Base-by-base conservation (phyloP, 2,888 invertebrate genomes). In the Rhamnusium bicolor region DNA sequence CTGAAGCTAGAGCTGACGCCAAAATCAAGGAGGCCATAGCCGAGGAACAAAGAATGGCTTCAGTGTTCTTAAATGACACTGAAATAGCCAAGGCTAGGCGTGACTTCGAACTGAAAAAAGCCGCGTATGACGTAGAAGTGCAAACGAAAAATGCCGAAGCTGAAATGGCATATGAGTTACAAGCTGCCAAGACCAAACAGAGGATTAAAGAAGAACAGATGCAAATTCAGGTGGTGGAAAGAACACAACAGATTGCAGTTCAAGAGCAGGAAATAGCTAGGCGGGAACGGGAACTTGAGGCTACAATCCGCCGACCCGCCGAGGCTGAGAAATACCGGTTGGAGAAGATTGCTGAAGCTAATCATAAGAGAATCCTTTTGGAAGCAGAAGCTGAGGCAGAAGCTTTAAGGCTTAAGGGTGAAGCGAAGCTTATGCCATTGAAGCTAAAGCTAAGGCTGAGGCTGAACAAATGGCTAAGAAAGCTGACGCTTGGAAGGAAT, bases 381-480 rank as follows among this genome's bases (percentile, higher is more conserved):
- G 98, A 98, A 88, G 98, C 98, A 0, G 96, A 98, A 86, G 98
- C 98, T 0, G 97, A 98, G 85, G 95, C 98, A 0, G 97, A 98
- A 89, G 94, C 98, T 16, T 92, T 95, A 27, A 91, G 92, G 85
- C 93, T 97, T 74, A 94, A 94, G 77, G 96, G 96, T 53, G 95
- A 95, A 90, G 96, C 95, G 98, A 94, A 88, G 98, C 98, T 0
- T 98, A 92, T 87, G 97, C 98, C 21, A 95, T 98, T 85, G 94
- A 96, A 83, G 97, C 96, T 0, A 97, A 97, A 89, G 98, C 98
- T 0, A 95, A 93, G 80, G 98, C 98, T 1, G 98, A 99, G 86
- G 97, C 98, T 0, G 97, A 97, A 87, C 98, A 98, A 89, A 98
- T 98, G 96, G 92, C 95, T 0, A 96, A 96, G 89, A 99, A 98